phyloP scores from a whole-genome alignment of 2,113 vertebrate genomes.

The Chloropsis hardwickii region DNA sequence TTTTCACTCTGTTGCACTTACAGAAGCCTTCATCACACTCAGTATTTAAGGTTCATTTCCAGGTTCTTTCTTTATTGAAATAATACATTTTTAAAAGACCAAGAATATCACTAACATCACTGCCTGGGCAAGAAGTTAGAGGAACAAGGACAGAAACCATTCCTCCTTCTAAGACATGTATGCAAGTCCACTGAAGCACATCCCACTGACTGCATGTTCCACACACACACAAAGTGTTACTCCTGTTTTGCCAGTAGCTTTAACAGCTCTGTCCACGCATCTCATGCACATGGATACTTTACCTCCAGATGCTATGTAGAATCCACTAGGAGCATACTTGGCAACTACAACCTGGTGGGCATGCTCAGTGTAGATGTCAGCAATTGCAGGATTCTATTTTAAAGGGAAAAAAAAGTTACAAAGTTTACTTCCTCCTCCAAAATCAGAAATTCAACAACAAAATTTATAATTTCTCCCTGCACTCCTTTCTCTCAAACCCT shows the following conservation, averaged over 20 bases:
- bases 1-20: not conserved
- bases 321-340: constrained; percentile 93
- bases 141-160: not conserved
- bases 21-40: not conserved
- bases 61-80: not conserved
- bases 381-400: constrained; percentile 89
- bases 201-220: not conserved
- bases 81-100: not conserved
- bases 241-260: not conserved
- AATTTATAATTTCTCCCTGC: not conserved
- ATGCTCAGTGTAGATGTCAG: constrained; percentile 96
- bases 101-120: not conserved
- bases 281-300: not conserved
- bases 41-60: not conserved
- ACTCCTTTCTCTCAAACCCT: not conserved
- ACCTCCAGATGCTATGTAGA: constrained; percentile 98
- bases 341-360: constrained; percentile 90
- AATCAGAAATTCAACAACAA: not conserved
- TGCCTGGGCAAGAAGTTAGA: not conserved
- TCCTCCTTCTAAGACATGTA: not conserved
- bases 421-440: not conserved
- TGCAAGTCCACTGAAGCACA: accelerated
- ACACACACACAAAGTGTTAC: not conserved
- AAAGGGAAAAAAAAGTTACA: not conserved
- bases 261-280: not conserved